Evolutionary conservation across 2,797 vertebrate genomes (phyloP).

Genomic region (Philypnodon macrostomus): DNA sequence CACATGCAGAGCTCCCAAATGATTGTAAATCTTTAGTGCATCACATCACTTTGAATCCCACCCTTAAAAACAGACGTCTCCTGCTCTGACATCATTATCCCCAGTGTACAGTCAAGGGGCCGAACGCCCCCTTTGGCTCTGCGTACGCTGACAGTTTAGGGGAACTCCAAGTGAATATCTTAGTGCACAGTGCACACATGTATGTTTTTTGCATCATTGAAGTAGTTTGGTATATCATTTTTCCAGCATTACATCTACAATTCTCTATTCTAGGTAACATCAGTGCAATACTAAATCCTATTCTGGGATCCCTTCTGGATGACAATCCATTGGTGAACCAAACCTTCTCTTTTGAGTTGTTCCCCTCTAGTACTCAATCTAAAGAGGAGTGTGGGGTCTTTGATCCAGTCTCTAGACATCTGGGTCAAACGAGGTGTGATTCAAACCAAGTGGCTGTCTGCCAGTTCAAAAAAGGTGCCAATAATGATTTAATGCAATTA

Average conservation of each 20-base stretch:
- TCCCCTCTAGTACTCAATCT: conserved; percentile 7
- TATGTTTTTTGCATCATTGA: too few relatives aligned
- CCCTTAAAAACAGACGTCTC: conserved; percentile 72
- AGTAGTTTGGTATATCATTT: too few relatives aligned
- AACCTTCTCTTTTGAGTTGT: conserved; percentile 40
- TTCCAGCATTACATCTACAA: too few relatives aligned
- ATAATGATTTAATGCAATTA: not conserved
- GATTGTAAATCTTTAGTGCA: conserved; percentile 74
- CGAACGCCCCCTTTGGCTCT: conserved; percentile 23
- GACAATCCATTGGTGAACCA: conserved; percentile 33
- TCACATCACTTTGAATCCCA: conserved; percentile 74
- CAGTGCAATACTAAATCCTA: not conserved
- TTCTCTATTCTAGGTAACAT: conserved; percentile 34
- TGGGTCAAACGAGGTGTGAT: conserved; percentile 46
- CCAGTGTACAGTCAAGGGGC: conserved; percentile 43
- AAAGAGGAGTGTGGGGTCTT: conserved; percentile 63
- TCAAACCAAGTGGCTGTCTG: conserved; percentile 67
- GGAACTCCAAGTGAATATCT: conserved; percentile 1
- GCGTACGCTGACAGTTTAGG: not conserved
- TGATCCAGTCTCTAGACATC: conserved; percentile 51
- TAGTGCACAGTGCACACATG: not conserved
- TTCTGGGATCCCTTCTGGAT: conserved; percentile 21
- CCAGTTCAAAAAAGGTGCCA: conserved; percentile 72
- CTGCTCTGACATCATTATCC: conserved; percentile 65
- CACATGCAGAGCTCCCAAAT: conserved; percentile 38